Base-by-base conservation (phyloP, 53 echinoderm and acorn worm genomes). In the Patiria pectinifera region DNA sequence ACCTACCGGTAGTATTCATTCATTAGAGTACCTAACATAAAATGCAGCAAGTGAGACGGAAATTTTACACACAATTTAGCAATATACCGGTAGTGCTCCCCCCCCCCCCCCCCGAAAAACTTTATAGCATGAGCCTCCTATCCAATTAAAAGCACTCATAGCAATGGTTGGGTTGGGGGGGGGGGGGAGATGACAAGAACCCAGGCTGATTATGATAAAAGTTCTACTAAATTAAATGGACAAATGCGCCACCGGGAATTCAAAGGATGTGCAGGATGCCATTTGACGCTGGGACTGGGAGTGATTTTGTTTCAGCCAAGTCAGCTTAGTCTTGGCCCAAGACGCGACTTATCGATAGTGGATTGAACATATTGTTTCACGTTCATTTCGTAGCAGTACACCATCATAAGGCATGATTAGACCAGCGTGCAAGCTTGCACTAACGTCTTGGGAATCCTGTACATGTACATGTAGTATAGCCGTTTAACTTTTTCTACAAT, bases 201-300 rank as follows among this genome's bases (percentile, higher is more conserved):
- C 11, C 26, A 76, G 22, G 2, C 22, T 35, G 76, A 76, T 43
- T 35, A 12, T 35, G 60, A 59, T 12, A 83, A 60, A 53, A 83
- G 47, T 79, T 69, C 86, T n/a, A 48, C 69, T 86, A 59, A 86
- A 86, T 86, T 13, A 86, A 86, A 86, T 86, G 86, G 86, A 86
- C 49, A 72, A 86, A 86, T 72, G 86, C 4, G 75, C 86, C 86
- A 74, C 24, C 3, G 86, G 86, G 72, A 25, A 72, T 48, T 53
- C 43, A 86, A 86, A 4, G 13, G 86, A 23, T 45, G 13, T 46
- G 46, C 80, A 79, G 11, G 21, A 11, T 47, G 24, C 45, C 43
- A 11, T 24, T 35, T 4, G 21, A 21, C 18, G 74, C 10, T 4
- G 9, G 10, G 4, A 9, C 4, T 9, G 22, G 10, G 23, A 21